These are phyloP conservation scores for Erpornis zantholeuca DNA, from an alignment of 2,113 vertebrate species.

Conservation along the genomic window DNA sequence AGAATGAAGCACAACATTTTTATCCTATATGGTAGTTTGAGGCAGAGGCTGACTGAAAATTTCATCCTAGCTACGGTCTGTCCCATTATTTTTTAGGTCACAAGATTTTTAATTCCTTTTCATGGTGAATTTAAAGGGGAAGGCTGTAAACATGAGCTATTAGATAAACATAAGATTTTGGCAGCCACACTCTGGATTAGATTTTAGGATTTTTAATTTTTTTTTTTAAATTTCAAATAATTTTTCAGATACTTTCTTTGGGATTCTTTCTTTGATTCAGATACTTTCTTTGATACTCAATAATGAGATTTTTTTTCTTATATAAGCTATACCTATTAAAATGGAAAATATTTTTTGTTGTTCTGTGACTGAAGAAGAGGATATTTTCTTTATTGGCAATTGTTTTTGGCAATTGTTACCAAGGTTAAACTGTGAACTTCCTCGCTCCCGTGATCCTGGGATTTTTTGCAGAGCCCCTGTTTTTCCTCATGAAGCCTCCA, in stretches of 20 bases:
- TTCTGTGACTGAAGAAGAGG: background rate
- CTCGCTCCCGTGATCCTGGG: background rate
- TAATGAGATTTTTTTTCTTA: background rate
- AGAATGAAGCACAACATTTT: background rate
- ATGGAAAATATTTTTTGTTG: background rate
- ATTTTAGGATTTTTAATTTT: background rate
- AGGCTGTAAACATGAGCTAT: background rate
- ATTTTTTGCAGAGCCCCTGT: background rate
- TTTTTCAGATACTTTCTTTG: background rate
- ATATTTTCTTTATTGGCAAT: background rate
- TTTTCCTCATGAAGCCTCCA: background rate
- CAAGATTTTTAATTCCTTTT: background rate
- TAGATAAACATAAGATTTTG: background rate
- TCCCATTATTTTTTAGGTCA: background rate
- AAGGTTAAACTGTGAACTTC: background rate
- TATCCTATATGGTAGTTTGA: background rate
- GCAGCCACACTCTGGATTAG: background rate
- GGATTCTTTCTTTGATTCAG: background rate
- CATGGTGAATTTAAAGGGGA: background rate
- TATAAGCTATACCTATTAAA: background rate
- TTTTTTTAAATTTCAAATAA: background rate
- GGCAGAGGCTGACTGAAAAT: background rate
- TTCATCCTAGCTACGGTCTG: background rate
- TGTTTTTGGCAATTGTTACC: background rate
- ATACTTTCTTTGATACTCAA: background rate